Conservation (phyloP, 2,888 invertebrate genomes). For the Cremastinae sp. region DNA sequence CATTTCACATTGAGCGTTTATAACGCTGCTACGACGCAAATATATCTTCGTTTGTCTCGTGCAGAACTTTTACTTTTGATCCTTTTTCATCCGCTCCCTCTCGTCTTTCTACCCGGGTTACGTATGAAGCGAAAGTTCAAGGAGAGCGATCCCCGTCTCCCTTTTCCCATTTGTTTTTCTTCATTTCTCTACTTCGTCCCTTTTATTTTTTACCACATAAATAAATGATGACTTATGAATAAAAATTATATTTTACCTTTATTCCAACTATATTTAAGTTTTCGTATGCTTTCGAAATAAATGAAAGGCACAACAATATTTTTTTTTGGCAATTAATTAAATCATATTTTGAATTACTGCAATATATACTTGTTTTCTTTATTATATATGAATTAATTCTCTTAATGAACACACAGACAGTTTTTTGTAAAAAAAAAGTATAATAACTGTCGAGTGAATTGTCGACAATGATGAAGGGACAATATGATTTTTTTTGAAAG, state of each 20-base stretch:
- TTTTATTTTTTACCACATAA: neutral
- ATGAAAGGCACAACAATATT: too few species aligned
- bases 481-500: too few species aligned
- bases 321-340: too few species aligned
- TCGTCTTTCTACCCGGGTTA: neutral
- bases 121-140: conserved; percentile 18
- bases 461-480: too few species aligned
- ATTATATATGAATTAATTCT: neutral
- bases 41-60: conserved; percentile 24
- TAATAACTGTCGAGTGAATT: neutral
- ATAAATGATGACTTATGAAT: conserved; percentile 34
- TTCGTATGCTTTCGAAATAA: too few species aligned
- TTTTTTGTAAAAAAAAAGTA: neutral
- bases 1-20: conserved; percentile 7
- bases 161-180: conserved; percentile 1
- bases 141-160: conserved; percentile 17
- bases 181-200: neutral
- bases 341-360: too few species aligned
- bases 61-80: neutral
- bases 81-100: neutral
- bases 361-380: neutral
- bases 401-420: neutral
- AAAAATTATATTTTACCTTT: too few species aligned
- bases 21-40: conserved; percentile 9
- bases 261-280: too few species aligned